Percentiles rank a stretch among this genome's conserved stretches.
phyloP scores from a whole-genome alignment of 2,888 invertebrate genomes.

The Melipona beecheii region DNA sequence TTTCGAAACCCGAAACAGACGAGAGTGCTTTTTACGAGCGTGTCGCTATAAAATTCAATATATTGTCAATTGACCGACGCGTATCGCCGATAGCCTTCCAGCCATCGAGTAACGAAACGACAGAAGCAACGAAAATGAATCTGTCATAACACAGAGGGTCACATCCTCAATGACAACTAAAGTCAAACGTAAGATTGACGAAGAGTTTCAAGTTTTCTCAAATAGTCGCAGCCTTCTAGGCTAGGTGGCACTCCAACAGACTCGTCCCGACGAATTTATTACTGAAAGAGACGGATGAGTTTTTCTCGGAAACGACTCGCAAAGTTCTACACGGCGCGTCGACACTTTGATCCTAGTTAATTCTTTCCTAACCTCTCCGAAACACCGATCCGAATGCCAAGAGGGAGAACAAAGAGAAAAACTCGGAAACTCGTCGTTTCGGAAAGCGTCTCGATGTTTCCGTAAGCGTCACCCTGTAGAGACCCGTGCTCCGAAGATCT shows the following conservation, averaged over 20 bases:
- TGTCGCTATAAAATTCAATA: background rate
- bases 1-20: constrained; percentile 9
- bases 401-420: background rate
- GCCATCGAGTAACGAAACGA: background rate
- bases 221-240: too few relatives aligned
- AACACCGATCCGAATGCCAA: background rate
- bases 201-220: too few relatives aligned
- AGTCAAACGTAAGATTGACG: background rate
- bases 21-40: constrained; percentile 17
- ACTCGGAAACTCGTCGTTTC: background rate
- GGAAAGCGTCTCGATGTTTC: background rate
- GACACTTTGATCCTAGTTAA: too few relatives aligned
- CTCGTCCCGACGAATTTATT: too few relatives aligned
- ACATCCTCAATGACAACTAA: too few relatives aligned
- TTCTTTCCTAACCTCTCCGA: too few relatives aligned
- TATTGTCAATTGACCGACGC: too few relatives aligned
- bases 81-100: background rate
- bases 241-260: too few relatives aligned
- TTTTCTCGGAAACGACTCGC: too few relatives aligned
- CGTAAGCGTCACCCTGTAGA: constrained; percentile 12
- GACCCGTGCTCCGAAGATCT: constrained; percentile 25
- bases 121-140: background rate
- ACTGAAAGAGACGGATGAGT: too few relatives aligned
- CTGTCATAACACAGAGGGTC: background rate
- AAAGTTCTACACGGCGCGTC: too few relatives aligned